A percentile compares a stretch with the other conserved stretches of the same genome.
Evolutionary conservation across 2,888 invertebrate species (phyloP).

Genomic region (Fragum whitleyi): DNA sequence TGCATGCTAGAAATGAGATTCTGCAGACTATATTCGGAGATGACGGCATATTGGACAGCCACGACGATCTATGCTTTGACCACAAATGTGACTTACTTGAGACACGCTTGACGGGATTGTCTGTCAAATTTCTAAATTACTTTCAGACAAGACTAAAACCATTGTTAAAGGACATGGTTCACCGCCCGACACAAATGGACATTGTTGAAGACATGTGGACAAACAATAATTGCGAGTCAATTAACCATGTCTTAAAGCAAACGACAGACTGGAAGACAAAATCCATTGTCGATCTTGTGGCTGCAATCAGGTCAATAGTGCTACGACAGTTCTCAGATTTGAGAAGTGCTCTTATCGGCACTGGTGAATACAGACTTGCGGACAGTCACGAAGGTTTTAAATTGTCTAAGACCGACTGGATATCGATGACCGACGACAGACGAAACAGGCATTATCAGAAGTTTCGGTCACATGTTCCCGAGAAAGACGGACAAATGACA

Average conservation of each 20-base stretch:
- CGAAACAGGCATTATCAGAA: too few species aligned
- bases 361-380: too few species aligned
- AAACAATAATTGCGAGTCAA: conserved; percentile 5
- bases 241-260: conserved; percentile 19
- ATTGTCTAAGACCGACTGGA: too few species aligned
- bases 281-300: too few species aligned
- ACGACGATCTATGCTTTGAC: too few species aligned
- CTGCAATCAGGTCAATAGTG: too few species aligned
- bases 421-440: too few species aligned
- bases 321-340: conserved; percentile 28
- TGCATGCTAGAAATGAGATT: conserved; percentile 13
- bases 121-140: neutral
- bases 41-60: too few species aligned
- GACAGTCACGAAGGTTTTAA: too few species aligned
- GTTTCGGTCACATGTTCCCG: neutral
- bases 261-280: conserved; percentile 18
- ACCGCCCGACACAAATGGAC: neutral
- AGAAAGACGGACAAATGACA: too few species aligned
- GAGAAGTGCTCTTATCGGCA: conserved; percentile 27
- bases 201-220: neutral
- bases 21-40: conserved; percentile 31
- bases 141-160: conserved; percentile 27
- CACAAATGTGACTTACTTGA: conserved; percentile 22
- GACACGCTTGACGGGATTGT: neutral
- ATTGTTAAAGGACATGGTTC: neutral